Evolutionary conservation across 2,797 vertebrate genomes (phyloP).

Genomic region (Sebastes matsubarae): DNA sequence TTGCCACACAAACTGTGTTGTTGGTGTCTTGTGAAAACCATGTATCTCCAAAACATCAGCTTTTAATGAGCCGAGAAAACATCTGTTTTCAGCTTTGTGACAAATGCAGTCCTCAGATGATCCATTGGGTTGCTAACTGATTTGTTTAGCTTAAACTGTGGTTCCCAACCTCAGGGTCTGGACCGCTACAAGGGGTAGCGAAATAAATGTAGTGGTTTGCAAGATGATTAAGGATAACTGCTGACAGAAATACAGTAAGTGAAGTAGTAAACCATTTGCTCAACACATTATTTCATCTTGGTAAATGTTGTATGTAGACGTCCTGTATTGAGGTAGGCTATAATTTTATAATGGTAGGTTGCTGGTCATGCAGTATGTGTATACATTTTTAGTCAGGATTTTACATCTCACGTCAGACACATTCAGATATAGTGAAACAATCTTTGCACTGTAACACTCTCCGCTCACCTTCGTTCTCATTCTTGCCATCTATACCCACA

Average conservation of each 20-base stretch:
- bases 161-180: not conserved
- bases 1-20: conserved; percentile 27
- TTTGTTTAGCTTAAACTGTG: not conserved
- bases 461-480: conserved; percentile 15
- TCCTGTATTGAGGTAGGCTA: not conserved
- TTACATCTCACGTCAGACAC: not conserved
- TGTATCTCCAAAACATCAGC: not conserved
- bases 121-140: not conserved
- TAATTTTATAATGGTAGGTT: not conserved
- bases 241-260: not conserved
- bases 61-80: not conserved
- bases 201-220: not conserved
- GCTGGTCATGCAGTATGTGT: not conserved
- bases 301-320: not conserved
- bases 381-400: not conserved
- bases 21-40: not conserved
- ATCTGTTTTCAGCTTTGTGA: not conserved
- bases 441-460: conserved; percentile 14
- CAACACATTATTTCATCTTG: not conserved
- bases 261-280: not conserved
- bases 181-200: not conserved
- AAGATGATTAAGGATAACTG: not conserved
- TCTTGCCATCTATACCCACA: conserved; percentile 21
- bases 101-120: not conserved
- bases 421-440: not conserved